Base-by-base conservation (phyloP, 2,888 invertebrate genomes). In the Catocala nupta region DNA sequence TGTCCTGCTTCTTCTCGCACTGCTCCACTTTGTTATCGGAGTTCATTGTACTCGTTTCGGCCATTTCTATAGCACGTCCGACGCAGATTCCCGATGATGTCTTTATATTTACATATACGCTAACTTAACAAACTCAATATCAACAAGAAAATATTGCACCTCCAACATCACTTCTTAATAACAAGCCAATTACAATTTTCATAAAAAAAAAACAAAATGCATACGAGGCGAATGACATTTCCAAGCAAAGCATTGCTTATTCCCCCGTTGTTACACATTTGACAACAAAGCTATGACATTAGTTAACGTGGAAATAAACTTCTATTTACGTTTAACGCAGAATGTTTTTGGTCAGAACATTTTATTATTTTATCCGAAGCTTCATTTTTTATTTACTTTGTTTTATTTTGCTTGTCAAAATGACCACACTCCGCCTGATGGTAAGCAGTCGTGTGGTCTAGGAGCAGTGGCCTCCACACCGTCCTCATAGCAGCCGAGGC, bases 41-140 rank as follows among this genome's bases (percentile, higher is more conserved):
- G 83, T 88, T 88, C 85, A 87, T 83, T 82, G 85, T 83, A 81
- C 86, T 84, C 71, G 79, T 68, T 80, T 88, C 87, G 72, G 90
- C 85, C 90, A 90, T 90, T 80, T 80, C 85, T 75, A 47, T 43
- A 57, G 44, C 66, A 68, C 56, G 48, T 67, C 63, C 59, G 56
- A 66, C 47, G 65, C 25, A 42, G 57, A 60, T 65, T 68, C 44
- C 45, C 45, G 25, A 53, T 8, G 36, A 58, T 52, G 66, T 50
- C 47, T 55, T 55, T 11, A 1, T 49, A 34, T 25, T 33, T 45
- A 47, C 44, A 33, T 51, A 44, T 70, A 9, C 39, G 63, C 13
- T 63, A 55, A 45, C 45, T 63, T 8, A 39, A 58, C 11, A 8
- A 61, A 51, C 50, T 55, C 12, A 25, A 5, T 49, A 11, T 34